These are phyloP conservation scores for Ochotona princeps DNA, from an alignment of 2,113 vertebrate species.

Conservation along the genomic window DNA sequence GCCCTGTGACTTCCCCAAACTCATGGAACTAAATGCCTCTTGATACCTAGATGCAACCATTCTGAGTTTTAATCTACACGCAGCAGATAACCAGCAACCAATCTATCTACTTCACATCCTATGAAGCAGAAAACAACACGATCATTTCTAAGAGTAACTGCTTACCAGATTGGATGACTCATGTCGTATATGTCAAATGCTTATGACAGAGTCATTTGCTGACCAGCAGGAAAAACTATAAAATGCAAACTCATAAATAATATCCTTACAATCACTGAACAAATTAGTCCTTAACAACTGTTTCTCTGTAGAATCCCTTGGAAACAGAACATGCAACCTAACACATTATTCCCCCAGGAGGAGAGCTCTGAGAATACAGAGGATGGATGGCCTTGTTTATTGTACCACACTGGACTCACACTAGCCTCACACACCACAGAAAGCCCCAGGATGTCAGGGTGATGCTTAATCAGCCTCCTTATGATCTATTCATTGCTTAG, in stretches of 20 bases:
- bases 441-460: not conserved
- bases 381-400: not conserved
- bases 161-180: not conserved
- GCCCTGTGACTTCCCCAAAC: not conserved
- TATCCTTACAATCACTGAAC: not conserved
- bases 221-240: not conserved
- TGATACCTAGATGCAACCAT: not conserved
- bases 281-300: not conserved
- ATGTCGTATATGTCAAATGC: not conserved
- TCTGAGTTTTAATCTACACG: not conserved
- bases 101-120: not conserved
- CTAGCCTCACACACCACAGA: not conserved
- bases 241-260: constrained; percentile 11
- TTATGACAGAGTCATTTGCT: not conserved
- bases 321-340: not conserved
- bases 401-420: not conserved
- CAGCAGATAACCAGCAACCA: not conserved
- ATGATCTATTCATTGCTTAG: not conserved
- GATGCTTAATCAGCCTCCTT: not conserved
- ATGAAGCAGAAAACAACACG: not conserved
- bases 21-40: not conserved
- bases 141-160: not conserved
- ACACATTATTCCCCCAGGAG: not conserved
- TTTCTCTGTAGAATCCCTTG: not conserved
- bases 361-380: not conserved